Conservation (phyloP, 2,888 invertebrate genomes). For the Limnephilus marmoratus region DNA sequence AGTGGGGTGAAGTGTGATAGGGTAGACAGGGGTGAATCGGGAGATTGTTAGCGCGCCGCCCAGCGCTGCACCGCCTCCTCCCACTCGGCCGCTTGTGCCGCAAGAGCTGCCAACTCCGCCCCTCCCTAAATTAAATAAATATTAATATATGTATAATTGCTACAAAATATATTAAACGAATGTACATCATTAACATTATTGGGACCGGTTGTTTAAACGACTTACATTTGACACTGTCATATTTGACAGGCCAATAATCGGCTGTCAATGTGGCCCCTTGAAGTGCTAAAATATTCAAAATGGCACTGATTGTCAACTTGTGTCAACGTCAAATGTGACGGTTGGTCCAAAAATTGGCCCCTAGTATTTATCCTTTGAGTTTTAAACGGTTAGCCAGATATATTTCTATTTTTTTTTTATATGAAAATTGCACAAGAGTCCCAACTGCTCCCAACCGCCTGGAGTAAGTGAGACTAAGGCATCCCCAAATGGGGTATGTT, state of each 20-base stretch:
- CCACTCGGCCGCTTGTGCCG: constrained; percentile 65
- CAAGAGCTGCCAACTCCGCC: constrained; percentile 63
- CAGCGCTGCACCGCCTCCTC: constrained; percentile 65
- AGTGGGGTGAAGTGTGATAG: background rate
- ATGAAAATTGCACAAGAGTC: too few relatives aligned
- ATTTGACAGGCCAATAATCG: too few relatives aligned
- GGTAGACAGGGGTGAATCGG: constrained; percentile 8
- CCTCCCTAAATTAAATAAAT: constrained; percentile 59
- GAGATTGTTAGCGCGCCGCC: constrained; percentile 62
- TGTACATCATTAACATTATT: background rate
- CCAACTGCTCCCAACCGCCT: too few relatives aligned
- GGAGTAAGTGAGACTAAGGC: too few relatives aligned
- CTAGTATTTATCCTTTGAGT: background rate
- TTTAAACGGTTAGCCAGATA: background rate
- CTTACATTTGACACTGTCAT: too few relatives aligned
- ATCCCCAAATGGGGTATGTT: too few relatives aligned
- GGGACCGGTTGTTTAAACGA: too few relatives aligned
- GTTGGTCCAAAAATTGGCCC: too few relatives aligned
- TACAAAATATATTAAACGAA: background rate
- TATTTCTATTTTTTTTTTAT: background rate
- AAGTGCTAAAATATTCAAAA: too few relatives aligned
- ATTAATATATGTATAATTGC: background rate
- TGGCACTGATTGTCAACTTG: too few relatives aligned
- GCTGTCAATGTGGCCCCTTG: too few relatives aligned
- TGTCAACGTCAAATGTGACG: too few relatives aligned